These are phyloP conservation scores for Perognathus longimembris DNA, from an alignment of 2,113 vertebrate genomes.

Conservation along the genomic window DNA sequence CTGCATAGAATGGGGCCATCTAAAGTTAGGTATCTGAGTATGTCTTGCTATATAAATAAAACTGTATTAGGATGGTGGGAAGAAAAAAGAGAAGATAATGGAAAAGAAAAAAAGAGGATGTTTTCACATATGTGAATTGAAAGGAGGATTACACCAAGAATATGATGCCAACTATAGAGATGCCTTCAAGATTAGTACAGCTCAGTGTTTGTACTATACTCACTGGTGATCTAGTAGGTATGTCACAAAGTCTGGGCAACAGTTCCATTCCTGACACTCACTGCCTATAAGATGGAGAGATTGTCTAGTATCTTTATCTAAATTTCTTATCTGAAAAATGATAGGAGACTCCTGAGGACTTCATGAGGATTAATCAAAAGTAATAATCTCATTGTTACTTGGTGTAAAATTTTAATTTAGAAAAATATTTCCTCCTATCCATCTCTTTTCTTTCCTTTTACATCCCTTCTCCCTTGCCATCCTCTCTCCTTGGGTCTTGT, in stretches of 20 bases:
- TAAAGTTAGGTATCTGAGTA: not conserved
- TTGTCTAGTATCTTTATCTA: not conserved
- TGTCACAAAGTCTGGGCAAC: not conserved
- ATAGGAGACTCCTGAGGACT: not conserved
- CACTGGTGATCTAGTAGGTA: not conserved
- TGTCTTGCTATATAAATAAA: not conserved
- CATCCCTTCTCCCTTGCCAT: not conserved
- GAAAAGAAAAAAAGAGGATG: too few relatives aligned
- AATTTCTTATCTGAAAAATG: not conserved
- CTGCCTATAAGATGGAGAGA: not conserved
- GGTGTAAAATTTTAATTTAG: not conserved
- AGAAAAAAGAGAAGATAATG: not conserved
- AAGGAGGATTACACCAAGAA: not conserved
- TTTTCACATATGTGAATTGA: not conserved
- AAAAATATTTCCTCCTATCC: not conserved
- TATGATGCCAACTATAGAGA: not conserved
- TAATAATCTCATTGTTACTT: not conserved
- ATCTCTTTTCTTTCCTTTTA: not conserved
- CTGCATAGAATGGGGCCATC: not conserved
- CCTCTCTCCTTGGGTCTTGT: not conserved
- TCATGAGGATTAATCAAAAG: not conserved
- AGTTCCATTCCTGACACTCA: not conserved
- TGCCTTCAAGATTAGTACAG: not conserved
- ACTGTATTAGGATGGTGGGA: not conserved
- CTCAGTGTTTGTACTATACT: rapidly evolving